Conservation (phyloP, 37 sponge, comb jelly and placozoan species). For the Aphrocallistes beatrix region DNA sequence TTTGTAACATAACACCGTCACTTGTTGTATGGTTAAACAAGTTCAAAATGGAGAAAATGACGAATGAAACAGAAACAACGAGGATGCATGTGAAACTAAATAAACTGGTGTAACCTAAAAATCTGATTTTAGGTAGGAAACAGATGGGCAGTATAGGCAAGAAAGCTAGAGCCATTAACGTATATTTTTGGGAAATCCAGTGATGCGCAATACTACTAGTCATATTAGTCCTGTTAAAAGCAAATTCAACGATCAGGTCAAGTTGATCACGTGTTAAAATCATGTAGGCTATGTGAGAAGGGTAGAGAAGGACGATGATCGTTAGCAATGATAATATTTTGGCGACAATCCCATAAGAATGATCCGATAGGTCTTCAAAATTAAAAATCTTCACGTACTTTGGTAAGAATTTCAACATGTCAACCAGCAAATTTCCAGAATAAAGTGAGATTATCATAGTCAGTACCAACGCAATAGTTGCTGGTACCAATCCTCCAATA, state of each 20-base stretch:
- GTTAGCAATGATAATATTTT: slow-evolving; percentile 24
- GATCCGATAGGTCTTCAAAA: neutral
- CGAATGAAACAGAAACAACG: neutral
- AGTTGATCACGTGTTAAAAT: slow-evolving; percentile 74
- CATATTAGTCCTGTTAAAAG: neutral
- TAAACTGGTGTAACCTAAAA: slow-evolving; percentile 44
- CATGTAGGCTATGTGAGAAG: slow-evolving; percentile 65
- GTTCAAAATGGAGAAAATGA: neutral
- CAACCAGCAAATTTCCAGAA: neutral
- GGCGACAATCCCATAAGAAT: neutral
- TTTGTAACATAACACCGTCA: neutral
- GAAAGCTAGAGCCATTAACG: slow-evolving; percentile 41
- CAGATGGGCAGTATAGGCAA: slow-evolving; percentile 59
- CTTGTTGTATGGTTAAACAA: neutral
- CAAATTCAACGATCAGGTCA: neutral
- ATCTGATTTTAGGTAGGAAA: slow-evolving; percentile 41
- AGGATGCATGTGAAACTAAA: slow-evolving; percentile 32
- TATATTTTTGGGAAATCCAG: neutral
- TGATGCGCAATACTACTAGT: neutral
- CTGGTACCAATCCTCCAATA: slow-evolving; percentile 42
- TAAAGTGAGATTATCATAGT: slow-evolving; percentile 26
- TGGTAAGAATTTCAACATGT: slow-evolving; percentile 24
- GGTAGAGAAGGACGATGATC: slow-evolving; percentile 38
- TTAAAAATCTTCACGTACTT: neutral
- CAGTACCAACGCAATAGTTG: slow-evolving; percentile 36